Percentiles rank a stretch among this genome's conserved stretches.
Evolutionary conservation across 2,888 invertebrate genomes (phyloP).

Genomic region (Sinohyriopsis cumingii): DNA sequence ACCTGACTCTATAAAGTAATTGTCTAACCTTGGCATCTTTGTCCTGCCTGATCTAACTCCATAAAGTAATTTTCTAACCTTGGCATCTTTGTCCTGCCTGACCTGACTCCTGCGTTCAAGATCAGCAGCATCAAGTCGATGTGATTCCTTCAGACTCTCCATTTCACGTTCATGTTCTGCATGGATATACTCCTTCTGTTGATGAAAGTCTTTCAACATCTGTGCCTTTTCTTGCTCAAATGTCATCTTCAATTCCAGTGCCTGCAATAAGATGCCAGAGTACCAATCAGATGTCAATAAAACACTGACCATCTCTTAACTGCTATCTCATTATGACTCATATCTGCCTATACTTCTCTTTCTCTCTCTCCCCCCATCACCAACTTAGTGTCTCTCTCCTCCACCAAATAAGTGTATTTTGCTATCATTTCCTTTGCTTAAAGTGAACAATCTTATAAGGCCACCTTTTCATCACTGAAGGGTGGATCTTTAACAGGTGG

Average conservation of each 20-base stretch:
- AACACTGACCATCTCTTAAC: too few relatives aligned
- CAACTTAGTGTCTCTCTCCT: too few relatives aligned
- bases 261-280: constrained; percentile 31
- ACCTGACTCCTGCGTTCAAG: constrained; percentile 52
- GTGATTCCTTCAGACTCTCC: constrained; percentile 54
- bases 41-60: constrained; percentile 44
- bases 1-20: too few relatives aligned
- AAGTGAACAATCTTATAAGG: too few relatives aligned
- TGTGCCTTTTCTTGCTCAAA: constrained; percentile 63
- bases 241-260: constrained; percentile 58
- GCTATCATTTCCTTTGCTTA: too few relatives aligned
- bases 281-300: neutral
- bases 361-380: too few relatives aligned
- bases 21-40: constrained; percentile 56
- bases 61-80: constrained; percentile 38
- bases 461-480: too few relatives aligned
- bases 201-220: constrained; percentile 60
- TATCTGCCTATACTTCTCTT: too few relatives aligned
- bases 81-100: constrained; percentile 56
- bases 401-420: too few relatives aligned
- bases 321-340: too few relatives aligned
- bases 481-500: too few relatives aligned
- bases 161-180: constrained; percentile 61
- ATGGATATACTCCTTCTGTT: constrained; percentile 62
- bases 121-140: constrained; percentile 52